Evolutionary conservation across 1,140 invertebrate genomes (phyloP).

Genomic region (Solenopsis fugax): DNA sequence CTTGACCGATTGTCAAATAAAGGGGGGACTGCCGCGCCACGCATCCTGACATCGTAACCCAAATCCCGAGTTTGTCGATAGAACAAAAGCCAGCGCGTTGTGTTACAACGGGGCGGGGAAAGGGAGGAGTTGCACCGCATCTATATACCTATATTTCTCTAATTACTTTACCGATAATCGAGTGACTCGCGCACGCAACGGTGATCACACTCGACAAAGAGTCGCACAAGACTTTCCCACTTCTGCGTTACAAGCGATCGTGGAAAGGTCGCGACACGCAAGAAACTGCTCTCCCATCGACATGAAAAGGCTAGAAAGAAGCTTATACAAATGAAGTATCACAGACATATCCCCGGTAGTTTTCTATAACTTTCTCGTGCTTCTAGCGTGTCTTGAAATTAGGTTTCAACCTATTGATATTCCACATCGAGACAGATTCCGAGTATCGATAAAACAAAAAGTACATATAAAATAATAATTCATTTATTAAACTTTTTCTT

Average conservation of each 20-base stretch:
- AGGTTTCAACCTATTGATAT: background rate
- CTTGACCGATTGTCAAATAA: constrained; percentile 59
- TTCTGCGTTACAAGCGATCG: constrained; percentile 53
- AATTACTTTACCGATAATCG: constrained; percentile 77
- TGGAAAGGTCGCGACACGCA: constrained; percentile 52
- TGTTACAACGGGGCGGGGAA: constrained; percentile 46
- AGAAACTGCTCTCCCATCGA: constrained; percentile 45
- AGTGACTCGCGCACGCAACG: constrained; percentile 69
- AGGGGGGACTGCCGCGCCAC: constrained; percentile 50
- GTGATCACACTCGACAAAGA: constrained; percentile 64
- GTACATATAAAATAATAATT: background rate
- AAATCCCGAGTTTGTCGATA: constrained; percentile 69
- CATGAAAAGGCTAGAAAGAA: constrained; percentile 41
- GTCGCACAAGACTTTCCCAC: constrained; percentile 46
- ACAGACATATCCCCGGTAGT: background rate
- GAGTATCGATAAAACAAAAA: constrained; percentile 2
- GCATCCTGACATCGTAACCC: constrained; percentile 66
- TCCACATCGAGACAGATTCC: background rate
- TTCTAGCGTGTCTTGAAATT: background rate
- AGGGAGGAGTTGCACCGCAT: constrained; percentile 12
- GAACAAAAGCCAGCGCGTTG: constrained; percentile 65
- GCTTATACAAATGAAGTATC: constrained; percentile 16
- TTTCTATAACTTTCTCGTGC: constrained; percentile 18
- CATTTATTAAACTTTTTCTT: background rate
- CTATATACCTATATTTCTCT: constrained; percentile 68